These are phyloP conservation scores for Eremophila alpestris DNA, from an alignment of 2,797 vertebrate genomes.

Conservation along the genomic window DNA sequence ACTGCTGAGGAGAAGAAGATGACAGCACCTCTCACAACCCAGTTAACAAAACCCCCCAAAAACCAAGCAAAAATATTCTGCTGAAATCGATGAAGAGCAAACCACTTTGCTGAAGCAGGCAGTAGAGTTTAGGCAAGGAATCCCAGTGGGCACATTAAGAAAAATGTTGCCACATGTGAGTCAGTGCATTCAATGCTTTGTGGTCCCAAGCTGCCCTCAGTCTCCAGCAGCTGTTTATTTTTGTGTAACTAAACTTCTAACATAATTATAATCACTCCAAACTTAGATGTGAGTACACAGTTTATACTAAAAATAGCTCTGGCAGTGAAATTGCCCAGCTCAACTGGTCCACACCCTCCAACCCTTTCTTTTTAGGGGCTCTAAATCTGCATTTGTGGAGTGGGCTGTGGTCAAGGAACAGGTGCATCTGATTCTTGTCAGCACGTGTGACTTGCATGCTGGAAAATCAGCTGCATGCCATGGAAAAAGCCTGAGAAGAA, in stretches of 20 bases:
- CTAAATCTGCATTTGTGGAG: background rate
- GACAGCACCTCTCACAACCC: background rate
- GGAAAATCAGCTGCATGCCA: background rate
- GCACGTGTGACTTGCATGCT: background rate
- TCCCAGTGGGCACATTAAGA: background rate
- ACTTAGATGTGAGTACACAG: slow-evolving; percentile 15
- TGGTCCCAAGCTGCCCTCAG: background rate
- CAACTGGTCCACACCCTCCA: background rate
- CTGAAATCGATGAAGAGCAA: background rate
- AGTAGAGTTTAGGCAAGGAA: background rate
- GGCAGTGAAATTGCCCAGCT: background rate
- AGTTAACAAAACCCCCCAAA: background rate
- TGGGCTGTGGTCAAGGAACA: background rate
- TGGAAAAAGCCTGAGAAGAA: slow-evolving; percentile 18
- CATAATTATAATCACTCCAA: slow-evolving; percentile 37
- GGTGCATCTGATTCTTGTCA: slow-evolving; percentile 29
- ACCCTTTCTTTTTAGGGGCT: background rate
- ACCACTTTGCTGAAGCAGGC: background rate
- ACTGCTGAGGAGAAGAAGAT: background rate
- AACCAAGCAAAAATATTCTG: background rate
- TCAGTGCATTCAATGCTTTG: background rate
- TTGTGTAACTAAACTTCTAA: slow-evolving; percentile 22
- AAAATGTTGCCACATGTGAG: background rate
- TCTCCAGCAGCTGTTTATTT: slow-evolving; percentile 46
- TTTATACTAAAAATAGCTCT: slow-evolving; percentile 23